Conservation (phyloP, 2,113 vertebrate species). For the Phodopus roborovskii region DNA sequence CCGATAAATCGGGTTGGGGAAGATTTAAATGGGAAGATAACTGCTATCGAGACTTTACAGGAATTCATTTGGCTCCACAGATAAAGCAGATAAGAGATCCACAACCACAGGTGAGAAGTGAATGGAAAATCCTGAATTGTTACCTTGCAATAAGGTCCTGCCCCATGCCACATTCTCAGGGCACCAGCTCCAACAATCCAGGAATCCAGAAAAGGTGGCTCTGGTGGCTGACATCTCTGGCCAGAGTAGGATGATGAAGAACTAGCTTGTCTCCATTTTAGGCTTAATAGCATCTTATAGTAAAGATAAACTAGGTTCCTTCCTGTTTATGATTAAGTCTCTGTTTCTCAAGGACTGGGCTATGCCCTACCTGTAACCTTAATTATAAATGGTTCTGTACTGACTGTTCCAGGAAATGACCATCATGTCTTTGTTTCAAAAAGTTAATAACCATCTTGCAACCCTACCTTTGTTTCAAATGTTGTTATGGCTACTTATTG, state of each 20-base stretch:
- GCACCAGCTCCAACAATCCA: slow-evolving; percentile 3
- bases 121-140: slow-evolving; percentile 80
- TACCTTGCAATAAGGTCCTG: slow-evolving; percentile 64
- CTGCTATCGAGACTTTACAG: slow-evolving; percentile 80
- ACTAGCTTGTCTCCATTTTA: neutral
- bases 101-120: slow-evolving; percentile 61
- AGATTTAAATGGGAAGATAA: slow-evolving; percentile 86
- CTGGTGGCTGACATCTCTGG: neutral
- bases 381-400: neutral
- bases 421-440: neutral
- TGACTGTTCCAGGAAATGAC: neutral
- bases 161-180: neutral
- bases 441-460: neutral
- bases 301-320: neutral
- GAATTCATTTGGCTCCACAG: slow-evolving; percentile 84
- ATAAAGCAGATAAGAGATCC: slow-evolving; percentile 80
- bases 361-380: neutral
- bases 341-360: neutral
- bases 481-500: neutral
- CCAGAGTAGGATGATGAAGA: neutral
- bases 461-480: neutral
- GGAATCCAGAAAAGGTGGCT: slow-evolving; percentile 2
- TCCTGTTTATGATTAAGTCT: neutral
- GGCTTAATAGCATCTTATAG: neutral
- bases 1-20: slow-evolving; percentile 81